Base-by-base conservation (phyloP, 2,797 vertebrate species). In the Orestias chungarensis region DNA sequence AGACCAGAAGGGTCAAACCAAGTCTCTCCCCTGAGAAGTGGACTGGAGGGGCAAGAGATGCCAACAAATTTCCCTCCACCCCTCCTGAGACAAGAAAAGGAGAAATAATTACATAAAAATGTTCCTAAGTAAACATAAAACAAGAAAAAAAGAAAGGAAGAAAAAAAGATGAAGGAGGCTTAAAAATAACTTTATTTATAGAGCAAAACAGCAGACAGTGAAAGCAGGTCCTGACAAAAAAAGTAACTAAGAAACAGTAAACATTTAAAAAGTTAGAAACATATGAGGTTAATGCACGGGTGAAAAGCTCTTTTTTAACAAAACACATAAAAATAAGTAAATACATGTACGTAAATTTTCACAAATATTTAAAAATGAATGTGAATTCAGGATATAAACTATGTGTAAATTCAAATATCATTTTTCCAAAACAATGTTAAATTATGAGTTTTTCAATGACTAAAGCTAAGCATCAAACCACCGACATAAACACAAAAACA, bases 1-100 rank as follows among this genome's bases (percentile, higher is more conserved):
- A 95, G 64, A 95, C 81, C 78, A 95, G 84, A 71, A 95, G 74
- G 1, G 93, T 94, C 91, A 90, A 89, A 43, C 93, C 91, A 25
- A 91, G 79, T 23, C 73, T 85, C 5, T 92, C 92, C 14, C 92
- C 85, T 12, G 93, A 89, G 57, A 94, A 81, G 74, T 95, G 94
- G 69, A 94, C 87, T 0, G 94, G 93, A 46, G 92, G 88, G 15
- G 93, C 92, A 62, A 94, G 78, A 31, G 90, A 93, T 2, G 89
- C 89, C 76, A 92, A 68, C 52, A 89, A 12, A 42, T 79, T 18
- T 1, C 88, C 86, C n/a, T 90, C 78, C 8, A 83, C 86, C 15
- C 70, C 85, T 64, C 86, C 90, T 91, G 46, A 49, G 0, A 68
- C 70, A 67, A 46, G 14, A 40, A 25, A 23, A 66, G 31, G 57